Conservation (phyloP, 2,888 invertebrate genomes). For the Eupithecia inturbata region DNA sequence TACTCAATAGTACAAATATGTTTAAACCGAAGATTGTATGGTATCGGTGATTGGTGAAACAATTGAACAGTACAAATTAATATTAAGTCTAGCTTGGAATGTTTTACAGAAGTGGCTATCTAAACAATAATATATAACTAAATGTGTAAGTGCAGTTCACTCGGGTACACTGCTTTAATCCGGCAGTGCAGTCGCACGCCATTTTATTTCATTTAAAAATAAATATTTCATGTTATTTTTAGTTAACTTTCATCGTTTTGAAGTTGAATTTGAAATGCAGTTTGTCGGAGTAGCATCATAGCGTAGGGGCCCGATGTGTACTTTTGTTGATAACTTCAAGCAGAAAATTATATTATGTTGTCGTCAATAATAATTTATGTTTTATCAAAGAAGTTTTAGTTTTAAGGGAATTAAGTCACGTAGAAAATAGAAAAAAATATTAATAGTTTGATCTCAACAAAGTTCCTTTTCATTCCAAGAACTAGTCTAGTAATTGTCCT, state of each 20-base stretch:
- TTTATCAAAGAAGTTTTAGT: constrained; percentile 1
- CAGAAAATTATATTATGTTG: constrained; percentile 10
- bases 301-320: constrained; percentile 17
- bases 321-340: constrained; percentile 14
- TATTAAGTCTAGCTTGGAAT: constrained; percentile 70
- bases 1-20: constrained; percentile 72
- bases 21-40: constrained; percentile 65
- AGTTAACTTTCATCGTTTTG: background rate
- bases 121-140: constrained; percentile 54
- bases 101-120: constrained; percentile 60
- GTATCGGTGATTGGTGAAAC: constrained; percentile 74
- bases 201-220: constrained; percentile 39
- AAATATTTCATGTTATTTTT: background rate
- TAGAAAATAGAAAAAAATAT: background rate
- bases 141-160: constrained; percentile 55
- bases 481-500: constrained; percentile 47
- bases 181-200: constrained; percentile 74
- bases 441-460: constrained; percentile 52
- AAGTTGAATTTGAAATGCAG: constrained; percentile 5
- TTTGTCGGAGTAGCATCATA: constrained; percentile 15
- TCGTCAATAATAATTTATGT: constrained; percentile 1
- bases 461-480: constrained; percentile 56
- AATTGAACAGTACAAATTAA: constrained; percentile 80
- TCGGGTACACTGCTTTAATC: constrained; percentile 75
- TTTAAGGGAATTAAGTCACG: background rate